These are phyloP conservation scores for Chaenodraco wilsoni DNA, from an alignment of 2,797 vertebrate species.

Conservation along the genomic window DNA sequence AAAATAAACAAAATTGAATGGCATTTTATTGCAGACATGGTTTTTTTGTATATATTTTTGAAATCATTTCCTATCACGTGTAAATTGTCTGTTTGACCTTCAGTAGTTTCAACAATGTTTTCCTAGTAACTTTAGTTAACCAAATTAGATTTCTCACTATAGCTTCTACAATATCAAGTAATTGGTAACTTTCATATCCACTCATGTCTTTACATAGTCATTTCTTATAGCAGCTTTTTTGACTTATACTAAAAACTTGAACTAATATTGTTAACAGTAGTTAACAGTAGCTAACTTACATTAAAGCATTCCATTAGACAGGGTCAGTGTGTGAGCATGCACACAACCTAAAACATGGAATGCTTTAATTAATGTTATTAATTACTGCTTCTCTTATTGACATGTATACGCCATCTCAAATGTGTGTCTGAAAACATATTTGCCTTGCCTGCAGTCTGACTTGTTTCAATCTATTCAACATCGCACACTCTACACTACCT, in stretches of 20 bases:
- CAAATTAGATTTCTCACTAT: too few relatives aligned
- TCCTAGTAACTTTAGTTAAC: too few relatives aligned
- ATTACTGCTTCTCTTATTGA: background rate
- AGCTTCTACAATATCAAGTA: too few relatives aligned
- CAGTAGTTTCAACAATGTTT: too few relatives aligned
- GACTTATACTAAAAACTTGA: background rate
- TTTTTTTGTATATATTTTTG: too few relatives aligned
- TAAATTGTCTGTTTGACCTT: too few relatives aligned
- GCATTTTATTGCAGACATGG: too few relatives aligned
- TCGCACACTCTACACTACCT: background rate
- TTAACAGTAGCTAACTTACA: background rate
- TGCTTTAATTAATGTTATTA: background rate
- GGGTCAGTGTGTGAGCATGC: background rate
- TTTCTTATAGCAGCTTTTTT: background rate
- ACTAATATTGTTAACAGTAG: background rate
- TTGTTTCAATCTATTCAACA: background rate
- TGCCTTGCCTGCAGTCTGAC: background rate
- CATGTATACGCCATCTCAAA: background rate
- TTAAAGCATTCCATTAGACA: background rate
- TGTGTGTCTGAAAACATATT: background rate
- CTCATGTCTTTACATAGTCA: background rate
- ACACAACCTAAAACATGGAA: background rate
- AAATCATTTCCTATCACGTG: too few relatives aligned
- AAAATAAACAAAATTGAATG: too few relatives aligned
- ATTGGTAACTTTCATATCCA: background rate